Evolutionary conservation across 92 coral and sea anemone species (phyloP).

Genomic region (Chrysogorgia sp.): DNA sequence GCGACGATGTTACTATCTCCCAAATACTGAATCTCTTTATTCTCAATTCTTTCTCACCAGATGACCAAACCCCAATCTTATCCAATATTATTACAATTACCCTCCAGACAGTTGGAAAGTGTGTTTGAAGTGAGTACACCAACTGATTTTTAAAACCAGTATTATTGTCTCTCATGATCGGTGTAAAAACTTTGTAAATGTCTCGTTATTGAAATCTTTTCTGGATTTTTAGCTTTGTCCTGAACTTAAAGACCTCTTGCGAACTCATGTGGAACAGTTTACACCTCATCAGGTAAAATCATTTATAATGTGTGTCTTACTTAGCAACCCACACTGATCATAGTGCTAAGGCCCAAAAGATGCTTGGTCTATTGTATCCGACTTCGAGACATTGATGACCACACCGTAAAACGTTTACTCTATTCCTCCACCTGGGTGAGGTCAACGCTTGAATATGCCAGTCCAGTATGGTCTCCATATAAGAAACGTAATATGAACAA

Average conservation of each 20-base stretch:
- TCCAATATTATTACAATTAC: slow-evolving; percentile 91
- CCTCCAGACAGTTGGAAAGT: slow-evolving; percentile 94
- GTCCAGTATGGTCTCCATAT: no score
- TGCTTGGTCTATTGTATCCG: no score
- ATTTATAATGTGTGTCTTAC: background rate
- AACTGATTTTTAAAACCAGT: no score
- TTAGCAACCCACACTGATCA: background rate
- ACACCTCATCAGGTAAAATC: slow-evolving; percentile 95
- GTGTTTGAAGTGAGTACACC: slow-evolving; percentile 92
- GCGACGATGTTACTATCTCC: no score
- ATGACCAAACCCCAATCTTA: slow-evolving; percentile 99
- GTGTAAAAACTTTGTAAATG: background rate
- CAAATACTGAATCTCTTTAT: no score
- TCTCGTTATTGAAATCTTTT: background rate
- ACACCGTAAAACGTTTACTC: no score
- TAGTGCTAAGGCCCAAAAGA: no score
- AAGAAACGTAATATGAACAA: no score
- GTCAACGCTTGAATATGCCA: no score
- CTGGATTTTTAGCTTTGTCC: slow-evolving; percentile 78
- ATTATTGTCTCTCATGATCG: no score
- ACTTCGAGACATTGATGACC: no score
- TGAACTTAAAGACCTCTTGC: slow-evolving; percentile 86
- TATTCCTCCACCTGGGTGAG: no score
- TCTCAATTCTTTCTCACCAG: slow-evolving; percentile 48
- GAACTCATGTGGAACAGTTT: slow-evolving; percentile 94